Evolutionary conservation across 2,797 vertebrate genomes (phyloP).

Genomic region (Takifugu ocellatus): DNA sequence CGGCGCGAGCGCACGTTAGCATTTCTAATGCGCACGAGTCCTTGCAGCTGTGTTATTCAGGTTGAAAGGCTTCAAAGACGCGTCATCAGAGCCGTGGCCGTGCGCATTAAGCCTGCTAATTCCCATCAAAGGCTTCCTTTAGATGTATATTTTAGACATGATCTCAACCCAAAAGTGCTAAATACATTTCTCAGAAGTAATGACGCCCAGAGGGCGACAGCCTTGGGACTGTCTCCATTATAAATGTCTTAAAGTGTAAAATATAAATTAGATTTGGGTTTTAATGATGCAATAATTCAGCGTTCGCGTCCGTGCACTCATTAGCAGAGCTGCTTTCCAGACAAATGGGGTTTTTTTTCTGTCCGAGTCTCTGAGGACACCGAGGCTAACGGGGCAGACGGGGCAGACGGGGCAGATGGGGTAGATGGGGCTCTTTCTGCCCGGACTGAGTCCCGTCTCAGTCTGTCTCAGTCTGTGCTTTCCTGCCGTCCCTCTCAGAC

Average conservation of each 20-base stretch:
- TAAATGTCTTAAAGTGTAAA: neutral
- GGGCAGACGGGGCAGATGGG: slow-evolving; percentile 10
- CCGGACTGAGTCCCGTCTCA: slow-evolving; percentile 33
- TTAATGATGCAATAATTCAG: neutral
- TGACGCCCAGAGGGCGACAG: slow-evolving; percentile 6
- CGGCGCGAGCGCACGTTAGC: neutral
- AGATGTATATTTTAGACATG: slow-evolving; percentile 11
- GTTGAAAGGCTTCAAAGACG: slow-evolving; percentile 18
- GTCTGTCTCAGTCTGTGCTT: slow-evolving; percentile 38
- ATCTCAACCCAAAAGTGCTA: neutral
- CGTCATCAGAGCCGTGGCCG: slow-evolving; percentile 20
- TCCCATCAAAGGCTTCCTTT: neutral
- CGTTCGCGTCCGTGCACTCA: neutral
- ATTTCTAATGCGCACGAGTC: slow-evolving; percentile 21
- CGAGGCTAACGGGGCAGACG: slow-evolving; percentile 21
- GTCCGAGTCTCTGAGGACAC: slow-evolving; percentile 19
- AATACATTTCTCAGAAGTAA: slow-evolving; percentile 12
- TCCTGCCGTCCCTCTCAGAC: slow-evolving; percentile 35
- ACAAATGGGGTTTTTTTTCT: slow-evolving; percentile 1
- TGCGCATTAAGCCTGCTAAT: slow-evolving; percentile 4
- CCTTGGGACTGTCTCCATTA: neutral
- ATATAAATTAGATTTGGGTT: too few relatives aligned
- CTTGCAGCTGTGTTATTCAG: slow-evolving; percentile 25
- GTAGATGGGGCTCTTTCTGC: slow-evolving; percentile 33
- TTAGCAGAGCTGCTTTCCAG: neutral